phyloP scores from a whole-genome alignment of 2,888 invertebrate species.

The Eristalis pertinax region DNA sequence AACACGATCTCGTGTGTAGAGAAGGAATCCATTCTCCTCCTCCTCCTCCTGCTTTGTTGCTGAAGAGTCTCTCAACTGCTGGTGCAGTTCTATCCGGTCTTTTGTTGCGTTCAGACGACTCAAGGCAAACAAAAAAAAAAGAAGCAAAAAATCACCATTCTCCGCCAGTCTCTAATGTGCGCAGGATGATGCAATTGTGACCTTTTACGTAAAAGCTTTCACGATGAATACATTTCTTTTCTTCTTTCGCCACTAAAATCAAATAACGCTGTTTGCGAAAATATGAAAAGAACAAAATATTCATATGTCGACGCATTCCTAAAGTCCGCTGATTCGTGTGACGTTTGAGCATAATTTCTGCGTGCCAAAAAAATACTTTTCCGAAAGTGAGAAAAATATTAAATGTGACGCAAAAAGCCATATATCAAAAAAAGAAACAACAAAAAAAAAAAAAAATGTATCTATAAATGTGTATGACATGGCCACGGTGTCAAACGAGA shows the following conservation, averaged over 20 bases:
- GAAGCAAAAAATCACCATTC: neutral
- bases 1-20: neutral
- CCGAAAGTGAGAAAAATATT: neutral
- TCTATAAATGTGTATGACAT: neutral
- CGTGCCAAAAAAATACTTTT: slow-evolving; percentile 32
- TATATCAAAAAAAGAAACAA: neutral
- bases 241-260: neutral
- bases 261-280: neutral
- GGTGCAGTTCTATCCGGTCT: neutral
- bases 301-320: neutral
- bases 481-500: neutral
- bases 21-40: neutral
- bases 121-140: neutral
- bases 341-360: slow-evolving; percentile 10
- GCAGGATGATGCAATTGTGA: neutral
- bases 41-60: slow-evolving; percentile 12
- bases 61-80: neutral
- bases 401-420: slow-evolving; percentile 34
- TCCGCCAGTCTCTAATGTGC: neutral
- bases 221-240: neutral
- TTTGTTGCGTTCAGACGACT: neutral
- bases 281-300: neutral
- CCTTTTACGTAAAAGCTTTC: neutral
- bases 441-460: too few relatives aligned
- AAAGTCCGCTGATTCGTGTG: slow-evolving; percentile 32